phyloP scores from a whole-genome alignment of 1,140 invertebrate genomes.

The Polyergus mexicanus region DNA sequence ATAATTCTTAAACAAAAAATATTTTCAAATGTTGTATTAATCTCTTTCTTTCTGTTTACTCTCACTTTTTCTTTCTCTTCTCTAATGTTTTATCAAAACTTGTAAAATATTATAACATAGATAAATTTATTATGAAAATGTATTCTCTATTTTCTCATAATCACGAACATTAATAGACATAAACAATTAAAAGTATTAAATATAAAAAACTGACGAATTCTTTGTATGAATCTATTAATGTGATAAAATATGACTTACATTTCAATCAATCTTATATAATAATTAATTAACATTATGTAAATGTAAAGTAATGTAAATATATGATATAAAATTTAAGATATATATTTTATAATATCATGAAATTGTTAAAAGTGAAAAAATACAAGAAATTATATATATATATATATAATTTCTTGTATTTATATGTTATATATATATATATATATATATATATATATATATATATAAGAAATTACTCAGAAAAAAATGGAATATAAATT shows the following conservation, averaged over 20 bases:
- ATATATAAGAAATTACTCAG: not conserved
- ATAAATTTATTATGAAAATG: not conserved
- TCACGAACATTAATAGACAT: constrained; percentile 1
- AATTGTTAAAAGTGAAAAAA: not conserved
- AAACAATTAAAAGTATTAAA: not conserved
- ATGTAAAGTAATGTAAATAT: not conserved
- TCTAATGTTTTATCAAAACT: constrained; percentile 1
- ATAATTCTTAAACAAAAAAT: not conserved
- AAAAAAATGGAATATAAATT: not conserved
- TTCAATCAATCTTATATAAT: constrained; percentile 8
- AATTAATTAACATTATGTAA: not conserved
- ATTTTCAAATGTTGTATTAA: not conserved
- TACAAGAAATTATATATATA: constrained; percentile 21
- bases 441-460: no score
- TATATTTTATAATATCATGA: constrained; percentile 12
- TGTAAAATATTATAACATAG: not conserved
- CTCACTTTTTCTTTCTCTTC: no score
- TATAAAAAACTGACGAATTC: not conserved
- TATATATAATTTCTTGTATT: no score
- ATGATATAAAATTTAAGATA: not conserved
- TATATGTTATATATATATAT: no score
- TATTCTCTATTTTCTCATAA: not conserved
- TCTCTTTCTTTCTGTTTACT: not conserved
- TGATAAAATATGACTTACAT: constrained; percentile 39
- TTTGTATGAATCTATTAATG: not conserved